Percentiles rank a stretch among this genome's conserved stretches.
Conservation (phyloP, 2,888 invertebrate species). For the Nomada fabriciana region DNA sequence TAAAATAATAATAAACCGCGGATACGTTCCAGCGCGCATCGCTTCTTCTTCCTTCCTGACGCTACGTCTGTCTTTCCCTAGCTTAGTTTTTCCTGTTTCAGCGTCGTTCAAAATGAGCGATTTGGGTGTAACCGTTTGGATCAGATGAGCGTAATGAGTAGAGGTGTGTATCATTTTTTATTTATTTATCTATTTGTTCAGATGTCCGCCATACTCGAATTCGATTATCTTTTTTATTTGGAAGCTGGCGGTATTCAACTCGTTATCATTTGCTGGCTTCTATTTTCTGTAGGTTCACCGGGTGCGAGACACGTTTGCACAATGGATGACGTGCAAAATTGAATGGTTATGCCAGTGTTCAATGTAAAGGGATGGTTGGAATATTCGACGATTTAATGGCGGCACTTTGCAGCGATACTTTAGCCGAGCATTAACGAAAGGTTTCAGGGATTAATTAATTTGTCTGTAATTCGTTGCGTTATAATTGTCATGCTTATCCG, state of each 20-base stretch:
- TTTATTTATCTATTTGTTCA: not conserved
- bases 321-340: not conserved
- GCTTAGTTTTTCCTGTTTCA: conserved; percentile 31
- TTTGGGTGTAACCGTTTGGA: conserved; percentile 1
- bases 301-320: not conserved
- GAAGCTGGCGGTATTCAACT: not conserved
- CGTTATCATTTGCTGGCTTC: not conserved
- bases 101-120: conserved; percentile 16
- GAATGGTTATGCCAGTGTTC: too few relatives aligned
- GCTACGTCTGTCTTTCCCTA: conserved; percentile 15
- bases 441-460: too few relatives aligned
- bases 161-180: not conserved
- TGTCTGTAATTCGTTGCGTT: too few relatives aligned
- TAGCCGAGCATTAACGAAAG: too few relatives aligned
- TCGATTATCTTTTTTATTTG: not conserved
- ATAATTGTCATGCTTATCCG: not conserved
- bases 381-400: too few relatives aligned
- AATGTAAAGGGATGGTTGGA: too few relatives aligned
- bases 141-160: conserved; percentile 13
- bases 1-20: conserved; percentile 83
- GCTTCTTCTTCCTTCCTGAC: conserved; percentile 41
- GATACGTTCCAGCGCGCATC: conserved; percentile 53
- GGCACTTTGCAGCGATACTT: too few relatives aligned
- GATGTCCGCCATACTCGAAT: not conserved
- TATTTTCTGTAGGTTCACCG: not conserved